phyloP scores from a whole-genome alignment of 2,888 invertebrate genomes.

The Priocnemis perturbator region DNA sequence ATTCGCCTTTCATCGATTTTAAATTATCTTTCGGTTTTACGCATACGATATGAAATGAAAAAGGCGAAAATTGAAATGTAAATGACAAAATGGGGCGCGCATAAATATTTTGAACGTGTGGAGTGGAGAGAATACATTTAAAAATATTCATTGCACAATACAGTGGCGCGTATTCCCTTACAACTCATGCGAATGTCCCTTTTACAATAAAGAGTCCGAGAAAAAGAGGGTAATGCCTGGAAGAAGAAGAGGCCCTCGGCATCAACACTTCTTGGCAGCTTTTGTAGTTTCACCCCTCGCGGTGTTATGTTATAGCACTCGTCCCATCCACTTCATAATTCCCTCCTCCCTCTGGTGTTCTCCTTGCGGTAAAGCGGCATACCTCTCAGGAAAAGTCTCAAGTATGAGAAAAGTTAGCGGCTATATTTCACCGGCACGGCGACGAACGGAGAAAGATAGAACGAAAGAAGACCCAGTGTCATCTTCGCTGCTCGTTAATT shows the following conservation, averaged over 20 bases:
- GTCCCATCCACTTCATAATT: slow-evolving; percentile 48
- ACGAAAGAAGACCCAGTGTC: slow-evolving; percentile 65
- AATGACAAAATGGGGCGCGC: too few relatives aligned
- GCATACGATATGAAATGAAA: too few relatives aligned
- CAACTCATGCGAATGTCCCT: background rate
- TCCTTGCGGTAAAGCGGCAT: slow-evolving; percentile 21
- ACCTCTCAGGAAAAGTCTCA: slow-evolving; percentile 61
- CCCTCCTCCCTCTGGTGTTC: slow-evolving; percentile 28
- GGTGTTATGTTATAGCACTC: slow-evolving; percentile 36
- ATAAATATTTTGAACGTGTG: too few relatives aligned
- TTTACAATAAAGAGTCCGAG: background rate
- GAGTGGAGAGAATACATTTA: too few relatives aligned
- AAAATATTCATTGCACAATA: too few relatives aligned
- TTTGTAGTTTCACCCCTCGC: background rate
- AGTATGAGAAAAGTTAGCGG: slow-evolving; percentile 71
- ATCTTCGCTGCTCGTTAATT: slow-evolving; percentile 73
- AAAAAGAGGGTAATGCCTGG: background rate
- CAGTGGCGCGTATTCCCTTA: background rate
- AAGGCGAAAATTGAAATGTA: too few relatives aligned
- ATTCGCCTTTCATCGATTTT: too few relatives aligned
- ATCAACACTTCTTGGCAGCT: slow-evolving; percentile 1
- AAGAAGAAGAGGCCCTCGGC: slow-evolving; percentile 9
- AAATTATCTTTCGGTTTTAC: too few relatives aligned
- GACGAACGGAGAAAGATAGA: slow-evolving; percentile 36
- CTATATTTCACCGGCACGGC: slow-evolving; percentile 65